These are phyloP conservation scores for Ochotona curzoniae DNA, from an alignment of 2,113 vertebrate genomes.

Conservation along the genomic window DNA sequence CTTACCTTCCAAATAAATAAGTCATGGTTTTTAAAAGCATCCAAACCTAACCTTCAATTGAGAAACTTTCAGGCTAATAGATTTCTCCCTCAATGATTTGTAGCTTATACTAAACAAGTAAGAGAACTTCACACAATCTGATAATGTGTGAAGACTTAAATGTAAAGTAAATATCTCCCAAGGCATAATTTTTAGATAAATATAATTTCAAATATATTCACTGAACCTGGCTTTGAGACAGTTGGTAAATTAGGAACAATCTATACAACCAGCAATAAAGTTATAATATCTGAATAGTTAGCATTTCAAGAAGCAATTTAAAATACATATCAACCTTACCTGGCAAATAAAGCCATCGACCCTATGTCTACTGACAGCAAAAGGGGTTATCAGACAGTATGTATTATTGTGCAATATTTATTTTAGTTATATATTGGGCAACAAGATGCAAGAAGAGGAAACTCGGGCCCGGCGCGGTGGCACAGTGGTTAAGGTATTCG, in stretches of 20 bases:
- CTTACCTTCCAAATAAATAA: no score
- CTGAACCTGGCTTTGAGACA: background rate
- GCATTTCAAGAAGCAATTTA: background rate
- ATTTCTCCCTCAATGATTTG: background rate
- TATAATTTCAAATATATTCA: background rate
- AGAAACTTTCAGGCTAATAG: background rate
- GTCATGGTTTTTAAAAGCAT: no score
- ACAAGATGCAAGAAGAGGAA: background rate
- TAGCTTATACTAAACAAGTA: background rate
- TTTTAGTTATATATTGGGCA: no score
- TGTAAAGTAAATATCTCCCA: background rate
- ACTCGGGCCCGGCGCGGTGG: no score
- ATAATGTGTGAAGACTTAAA: background rate
- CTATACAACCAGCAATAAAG: background rate
- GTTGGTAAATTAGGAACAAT: background rate
- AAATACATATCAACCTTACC: background rate
- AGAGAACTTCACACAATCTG: background rate
- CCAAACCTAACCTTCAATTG: background rate
- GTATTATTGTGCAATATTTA: background rate
- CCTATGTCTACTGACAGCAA: background rate
- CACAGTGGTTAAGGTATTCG: no score
- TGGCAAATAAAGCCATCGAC: background rate
- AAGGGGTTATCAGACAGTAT: background rate
- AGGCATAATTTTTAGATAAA: slow-evolving; percentile 14
- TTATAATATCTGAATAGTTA: background rate